Conservation (phyloP, 2,797 vertebrate genomes). For the Labeo calbasu region DNA sequence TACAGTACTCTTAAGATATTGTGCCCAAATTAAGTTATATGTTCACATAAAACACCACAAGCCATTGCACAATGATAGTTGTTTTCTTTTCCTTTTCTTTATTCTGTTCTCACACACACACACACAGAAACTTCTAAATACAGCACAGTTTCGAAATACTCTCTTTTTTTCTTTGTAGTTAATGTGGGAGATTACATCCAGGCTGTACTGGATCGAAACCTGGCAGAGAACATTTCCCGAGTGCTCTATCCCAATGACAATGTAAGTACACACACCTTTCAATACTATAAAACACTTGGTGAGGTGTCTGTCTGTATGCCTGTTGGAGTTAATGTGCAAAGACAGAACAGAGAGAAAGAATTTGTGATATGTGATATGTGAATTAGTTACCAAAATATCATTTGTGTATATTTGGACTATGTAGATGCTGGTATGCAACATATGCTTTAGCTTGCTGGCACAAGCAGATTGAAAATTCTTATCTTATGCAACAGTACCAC, state of each 20-base stretch:
- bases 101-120: too few relatives aligned
- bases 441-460: neutral
- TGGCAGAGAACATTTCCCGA: constrained; percentile 89
- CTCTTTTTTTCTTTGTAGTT: constrained; percentile 68
- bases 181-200: constrained; percentile 87
- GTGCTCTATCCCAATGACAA: constrained; percentile 90
- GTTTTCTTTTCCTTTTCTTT: too few relatives aligned
- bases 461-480: neutral
- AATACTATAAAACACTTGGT: neutral
- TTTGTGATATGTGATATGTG: neutral
- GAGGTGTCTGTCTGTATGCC: neutral
- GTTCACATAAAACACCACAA: neutral
- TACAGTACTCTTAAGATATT: neutral
- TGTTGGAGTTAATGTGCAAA: neutral
- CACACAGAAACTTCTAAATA: too few relatives aligned
- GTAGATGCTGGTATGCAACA: neutral
- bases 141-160: neutral
- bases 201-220: constrained; percentile 86
- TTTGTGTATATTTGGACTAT: neutral
- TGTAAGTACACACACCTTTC: constrained; percentile 70
- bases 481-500: neutral
- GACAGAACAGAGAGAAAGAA: too few relatives aligned
- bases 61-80: too few relatives aligned
- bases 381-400: neutral
- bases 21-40: neutral